These are phyloP conservation scores for Orthosia cruda DNA, from an alignment of 2,888 invertebrate species.

Conservation along the genomic window DNA sequence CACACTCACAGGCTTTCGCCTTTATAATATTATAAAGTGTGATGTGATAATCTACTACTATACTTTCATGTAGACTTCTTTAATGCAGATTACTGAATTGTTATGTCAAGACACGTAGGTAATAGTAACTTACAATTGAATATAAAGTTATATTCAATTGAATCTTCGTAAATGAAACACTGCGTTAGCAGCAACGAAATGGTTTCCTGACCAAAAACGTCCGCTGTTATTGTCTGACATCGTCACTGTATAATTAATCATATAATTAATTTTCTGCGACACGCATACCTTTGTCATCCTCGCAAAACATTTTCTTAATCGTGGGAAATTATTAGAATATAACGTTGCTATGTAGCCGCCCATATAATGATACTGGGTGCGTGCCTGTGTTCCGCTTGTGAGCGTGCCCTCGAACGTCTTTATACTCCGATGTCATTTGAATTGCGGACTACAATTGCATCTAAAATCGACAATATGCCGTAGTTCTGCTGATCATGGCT, in stretches of 20 bases:
- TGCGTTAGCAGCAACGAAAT: conserved; percentile 23
- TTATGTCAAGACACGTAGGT: conserved; percentile 5
- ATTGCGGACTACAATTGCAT: conserved; percentile 73
- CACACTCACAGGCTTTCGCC: too few species aligned
- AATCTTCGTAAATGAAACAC: conserved; percentile 23
- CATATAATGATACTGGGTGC: conserved; percentile 51
- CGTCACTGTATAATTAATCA: conserved; percentile 45
- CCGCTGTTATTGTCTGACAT: conserved; percentile 29
- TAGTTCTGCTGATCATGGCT: conserved; percentile 81
- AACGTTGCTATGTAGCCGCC: conserved; percentile 27
- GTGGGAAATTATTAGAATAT: conserved; percentile 59
- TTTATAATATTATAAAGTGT: too few species aligned
- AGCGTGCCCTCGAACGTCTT: conserved; percentile 70
- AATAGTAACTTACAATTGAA: conserved; percentile 21
- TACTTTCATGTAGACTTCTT: not conserved
- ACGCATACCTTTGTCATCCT: conserved; percentile 60
- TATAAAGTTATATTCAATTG: conserved; percentile 12
- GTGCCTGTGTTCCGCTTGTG: conserved; percentile 60
- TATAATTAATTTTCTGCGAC: conserved; percentile 45
- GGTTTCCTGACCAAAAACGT: conserved; percentile 53
- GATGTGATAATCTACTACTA: not conserved
- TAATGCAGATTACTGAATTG: not conserved
- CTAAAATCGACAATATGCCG: conserved; percentile 79
- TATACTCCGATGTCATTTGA: conserved; percentile 75
- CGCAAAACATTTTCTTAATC: conserved; percentile 46